phyloP scores from a whole-genome alignment of 2,888 invertebrate genomes.

The Carpatolechia fugitivella region DNA sequence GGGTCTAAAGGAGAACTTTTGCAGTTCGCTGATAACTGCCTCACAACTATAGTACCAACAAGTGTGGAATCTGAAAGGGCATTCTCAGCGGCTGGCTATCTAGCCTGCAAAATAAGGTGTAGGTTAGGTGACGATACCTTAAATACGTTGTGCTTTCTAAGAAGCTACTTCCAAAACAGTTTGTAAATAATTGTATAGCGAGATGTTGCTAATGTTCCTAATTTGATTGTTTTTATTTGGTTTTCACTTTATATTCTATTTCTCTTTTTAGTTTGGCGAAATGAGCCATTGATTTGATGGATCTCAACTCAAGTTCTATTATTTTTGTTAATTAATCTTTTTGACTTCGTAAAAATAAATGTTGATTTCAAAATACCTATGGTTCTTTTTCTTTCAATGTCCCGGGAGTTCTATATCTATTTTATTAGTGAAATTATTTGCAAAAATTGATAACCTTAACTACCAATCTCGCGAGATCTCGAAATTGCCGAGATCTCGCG shows the following conservation, averaged over 20 bases:
- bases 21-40: not conserved
- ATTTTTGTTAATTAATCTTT: not conserved
- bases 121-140: not conserved
- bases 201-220: not conserved
- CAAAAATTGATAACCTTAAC: not conserved
- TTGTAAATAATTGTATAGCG: not conserved
- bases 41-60: constrained; percentile 1
- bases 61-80: constrained; percentile 7
- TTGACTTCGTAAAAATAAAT: no score
- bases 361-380: no score
- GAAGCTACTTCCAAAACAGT: not conserved
- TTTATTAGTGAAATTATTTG: not conserved
- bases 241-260: not conserved
- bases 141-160: not conserved
- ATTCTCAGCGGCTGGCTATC: constrained; percentile 6
- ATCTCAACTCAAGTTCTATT: not conserved
- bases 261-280: not conserved
- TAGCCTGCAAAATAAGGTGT: constrained; percentile 3
- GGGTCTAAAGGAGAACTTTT: not conserved
- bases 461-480: not conserved
- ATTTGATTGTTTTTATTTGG: not conserved
- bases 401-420: not conserved
- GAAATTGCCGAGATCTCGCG: not conserved
- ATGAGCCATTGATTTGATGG: not conserved
- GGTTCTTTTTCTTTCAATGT: not conserved